A percentile compares a stretch with the other conserved stretches of the same genome.
These are phyloP conservation scores for Aptenodytes patagonicus DNA, from an alignment of 2,113 vertebrate species.

Conservation along the genomic window DNA sequence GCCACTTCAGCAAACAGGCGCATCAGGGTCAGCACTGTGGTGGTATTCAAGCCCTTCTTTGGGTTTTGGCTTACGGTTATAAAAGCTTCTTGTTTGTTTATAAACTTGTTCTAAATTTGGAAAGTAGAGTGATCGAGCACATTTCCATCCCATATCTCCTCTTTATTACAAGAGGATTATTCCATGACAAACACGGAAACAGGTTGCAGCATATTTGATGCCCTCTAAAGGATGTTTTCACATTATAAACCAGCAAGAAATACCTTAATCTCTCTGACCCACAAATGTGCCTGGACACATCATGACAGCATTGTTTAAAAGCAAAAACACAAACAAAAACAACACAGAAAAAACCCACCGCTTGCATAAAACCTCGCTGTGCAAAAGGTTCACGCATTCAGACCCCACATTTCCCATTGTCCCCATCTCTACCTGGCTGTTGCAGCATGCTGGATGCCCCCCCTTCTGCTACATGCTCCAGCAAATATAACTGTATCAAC, in stretches of 20 bases:
- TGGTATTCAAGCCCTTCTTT: neutral
- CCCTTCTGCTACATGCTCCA: neutral
- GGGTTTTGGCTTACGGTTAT: neutral
- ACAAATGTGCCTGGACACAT: neutral
- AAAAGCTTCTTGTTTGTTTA: neutral
- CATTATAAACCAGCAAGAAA: neutral
- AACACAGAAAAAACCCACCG: neutral
- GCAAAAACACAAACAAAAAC: neutral
- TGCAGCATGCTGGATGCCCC: neutral
- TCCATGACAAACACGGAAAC: neutral
- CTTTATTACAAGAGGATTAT: neutral
- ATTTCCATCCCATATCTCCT: neutral
- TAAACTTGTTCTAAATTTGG: neutral
- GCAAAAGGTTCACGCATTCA: neutral
- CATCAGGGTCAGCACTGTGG: fast-evolving
- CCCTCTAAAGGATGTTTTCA: neutral
- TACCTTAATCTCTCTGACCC: neutral
- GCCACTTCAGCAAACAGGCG: neutral
- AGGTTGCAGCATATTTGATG: neutral
- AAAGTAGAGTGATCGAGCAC: neutral
- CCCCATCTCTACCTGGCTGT: fast-evolving
- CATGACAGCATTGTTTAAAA: neutral
- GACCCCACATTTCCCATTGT: neutral
- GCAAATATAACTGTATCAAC: neutral
- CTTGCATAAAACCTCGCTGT: neutral